phyloP scores from a whole-genome alignment of 2,113 vertebrate genomes.

The Aegithalos caudatus region DNA sequence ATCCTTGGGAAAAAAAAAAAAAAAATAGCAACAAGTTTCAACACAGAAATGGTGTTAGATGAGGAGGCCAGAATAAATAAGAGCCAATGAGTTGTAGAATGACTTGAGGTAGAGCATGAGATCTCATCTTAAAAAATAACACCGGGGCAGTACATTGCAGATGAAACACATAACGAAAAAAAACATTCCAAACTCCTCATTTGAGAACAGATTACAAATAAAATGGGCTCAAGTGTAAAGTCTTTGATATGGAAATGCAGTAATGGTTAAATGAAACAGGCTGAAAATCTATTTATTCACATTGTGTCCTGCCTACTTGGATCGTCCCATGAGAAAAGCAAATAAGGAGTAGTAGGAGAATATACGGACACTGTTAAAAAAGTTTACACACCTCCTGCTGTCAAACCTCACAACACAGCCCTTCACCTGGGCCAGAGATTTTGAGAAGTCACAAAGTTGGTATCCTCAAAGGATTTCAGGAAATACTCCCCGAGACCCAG shows the following conservation, averaged over 20 bases:
- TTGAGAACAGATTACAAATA: conserved; percentile 46
- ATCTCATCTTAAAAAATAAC: conserved; percentile 63
- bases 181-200: conserved; percentile 48
- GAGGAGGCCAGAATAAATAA: conserved; percentile 62
- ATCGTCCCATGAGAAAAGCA: conserved; percentile 57
- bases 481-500: background rate
- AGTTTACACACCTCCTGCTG: conserved; percentile 23
- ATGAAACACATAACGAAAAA: conserved; percentile 50
- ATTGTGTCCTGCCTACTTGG: conserved; percentile 32
- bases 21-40: conserved; percentile 68
- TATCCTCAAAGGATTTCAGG: background rate
- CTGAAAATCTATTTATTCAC: conserved; percentile 58
- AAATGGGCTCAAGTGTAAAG: conserved; percentile 36
- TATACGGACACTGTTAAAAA: background rate
- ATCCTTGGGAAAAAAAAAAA: conserved; percentile 63
- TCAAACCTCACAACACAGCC: background rate
- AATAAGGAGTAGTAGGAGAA: conserved; percentile 48
- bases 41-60: conserved; percentile 54
- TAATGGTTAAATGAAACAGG: conserved; percentile 53
- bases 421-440: background rate
- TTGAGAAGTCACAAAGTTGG: background rate
- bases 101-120: conserved; percentile 1
- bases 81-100: conserved; percentile 36
- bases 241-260: conserved; percentile 65
- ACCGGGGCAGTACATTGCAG: background rate